Base-by-base conservation (phyloP, 2,113 vertebrate species). In the Otis tarda region DNA sequence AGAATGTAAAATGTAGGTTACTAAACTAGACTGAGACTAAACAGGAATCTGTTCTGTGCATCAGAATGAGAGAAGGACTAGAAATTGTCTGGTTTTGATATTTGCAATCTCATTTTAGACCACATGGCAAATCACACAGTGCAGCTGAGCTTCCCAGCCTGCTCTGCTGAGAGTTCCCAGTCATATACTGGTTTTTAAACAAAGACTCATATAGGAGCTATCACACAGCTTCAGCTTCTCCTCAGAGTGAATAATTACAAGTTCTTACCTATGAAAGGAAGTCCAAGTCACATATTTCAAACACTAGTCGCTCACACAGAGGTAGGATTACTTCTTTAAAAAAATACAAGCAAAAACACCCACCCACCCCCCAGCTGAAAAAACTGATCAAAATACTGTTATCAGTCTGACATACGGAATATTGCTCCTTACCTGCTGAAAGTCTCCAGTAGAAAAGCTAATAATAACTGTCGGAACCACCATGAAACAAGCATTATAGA, bases 401-500 rank as follows among this genome's bases (percentile, higher is more conserved):
- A 50, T 12, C 50, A 64, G 6, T 33, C 27, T 77, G 23, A 90
- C 4, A 55, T 22, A 60, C 4, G 21, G 9, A 61, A 56, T 84
- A 55, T 21, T 50, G 16, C 12, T 57, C 43, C 91, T 97, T 96
- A 99, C 99, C 98, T 98, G 92, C 5, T 97, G 95, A 65, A 99
- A 95, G 96, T 99, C 99, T 94, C 99, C 99, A 28, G 98, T 99
- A 81, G 92, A 98, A 23, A 96, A 94, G 78, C 99, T 99, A 53
- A 98, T 95, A 94, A 99, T 56, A 30, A 98, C 14, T 35, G 98
- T 98, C 24, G 99, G 99, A 71, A 99, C 81, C 74, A 99, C 96
- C 94, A 99, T 99, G 94, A 99, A 98, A 74, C 98, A 97, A n/a
- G 99, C 98, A 76, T 99, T 99, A 97, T 99, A 99, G 97, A 99